Percentiles rank a stretch among this genome's conserved stretches.
These are phyloP conservation scores for Numenius arquata DNA, from an alignment of 2,113 vertebrate species.

Conservation along the genomic window DNA sequence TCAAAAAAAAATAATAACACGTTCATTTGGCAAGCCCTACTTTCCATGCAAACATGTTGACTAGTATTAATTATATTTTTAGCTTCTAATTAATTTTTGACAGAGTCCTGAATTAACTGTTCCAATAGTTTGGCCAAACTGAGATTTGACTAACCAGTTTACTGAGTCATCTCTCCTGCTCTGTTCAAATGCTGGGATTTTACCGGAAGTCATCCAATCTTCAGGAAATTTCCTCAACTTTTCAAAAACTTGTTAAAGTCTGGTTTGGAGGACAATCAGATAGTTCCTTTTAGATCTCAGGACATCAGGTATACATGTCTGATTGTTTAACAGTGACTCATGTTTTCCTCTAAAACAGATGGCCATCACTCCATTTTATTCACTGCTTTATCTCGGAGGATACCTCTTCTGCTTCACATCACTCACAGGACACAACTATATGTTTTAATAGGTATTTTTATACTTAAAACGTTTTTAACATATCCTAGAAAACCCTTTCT, in stretches of 20 bases:
- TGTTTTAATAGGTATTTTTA: background rate
- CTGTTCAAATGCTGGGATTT: background rate
- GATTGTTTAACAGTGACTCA: background rate
- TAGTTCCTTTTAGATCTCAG: background rate
- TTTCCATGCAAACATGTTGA: background rate
- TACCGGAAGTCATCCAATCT: background rate
- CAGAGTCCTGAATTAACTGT: background rate
- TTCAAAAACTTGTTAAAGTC: no score
- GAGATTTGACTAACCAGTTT: background rate
- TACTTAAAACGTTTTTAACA: background rate
- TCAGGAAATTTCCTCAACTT: background rate
- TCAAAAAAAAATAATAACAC: background rate
- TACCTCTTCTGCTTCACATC: background rate
- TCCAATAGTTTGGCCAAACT: background rate
- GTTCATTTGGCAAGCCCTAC: background rate
- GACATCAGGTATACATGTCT: background rate
- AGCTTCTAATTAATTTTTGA: background rate
- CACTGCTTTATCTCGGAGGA: background rate
- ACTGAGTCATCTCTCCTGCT: background rate
- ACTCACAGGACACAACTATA: background rate
- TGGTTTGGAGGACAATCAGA: background rate
- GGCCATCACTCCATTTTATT: no score
- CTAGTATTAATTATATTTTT: background rate
- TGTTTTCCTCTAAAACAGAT: background rate
- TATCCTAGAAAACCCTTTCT: background rate